A percentile compares a stretch with the other conserved stretches of the same genome.
phyloP scores from a whole-genome alignment of 2,888 invertebrate species.

The Diadegma fenestrale region DNA sequence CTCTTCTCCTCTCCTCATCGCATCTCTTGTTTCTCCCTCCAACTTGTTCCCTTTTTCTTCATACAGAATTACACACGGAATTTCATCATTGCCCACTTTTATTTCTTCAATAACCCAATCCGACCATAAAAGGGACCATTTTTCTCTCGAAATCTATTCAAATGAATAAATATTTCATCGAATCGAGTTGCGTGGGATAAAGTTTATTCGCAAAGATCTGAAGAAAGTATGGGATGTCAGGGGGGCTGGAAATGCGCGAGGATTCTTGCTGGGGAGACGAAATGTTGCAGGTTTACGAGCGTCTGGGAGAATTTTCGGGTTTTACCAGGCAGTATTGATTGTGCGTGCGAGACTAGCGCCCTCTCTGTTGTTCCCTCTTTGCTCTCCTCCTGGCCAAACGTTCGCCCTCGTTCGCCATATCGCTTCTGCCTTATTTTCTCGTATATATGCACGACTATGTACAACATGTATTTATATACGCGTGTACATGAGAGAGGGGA shows the following conservation, averaged over 20 bases:
- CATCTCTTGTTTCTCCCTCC: constrained; percentile 57
- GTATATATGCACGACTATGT: constrained; percentile 16
- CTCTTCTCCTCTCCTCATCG: neutral
- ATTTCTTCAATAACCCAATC: neutral
- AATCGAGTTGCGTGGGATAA: neutral
- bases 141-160: neutral
- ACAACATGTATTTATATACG: constrained; percentile 54
- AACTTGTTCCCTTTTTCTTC: constrained; percentile 34
- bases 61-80: constrained; percentile 15
- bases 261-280: constrained; percentile 43
- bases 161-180: too few relatives aligned
- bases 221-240: neutral
- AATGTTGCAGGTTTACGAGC: constrained; percentile 71
- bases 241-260: constrained; percentile 26
- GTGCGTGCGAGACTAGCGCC: constrained; percentile 70
- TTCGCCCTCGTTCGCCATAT: constrained; percentile 68
- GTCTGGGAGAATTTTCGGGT: constrained; percentile 71
- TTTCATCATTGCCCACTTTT: neutral
- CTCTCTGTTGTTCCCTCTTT: constrained; percentile 31
- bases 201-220: neutral
- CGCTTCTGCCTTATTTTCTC: constrained; percentile 59
- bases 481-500: constrained; percentile 10
- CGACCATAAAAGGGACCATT: too few relatives aligned
- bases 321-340: constrained; percentile 73
- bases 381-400: constrained; percentile 66